Base-by-base conservation (phyloP, 2,888 invertebrate species). In the Brachypterus glaber region DNA sequence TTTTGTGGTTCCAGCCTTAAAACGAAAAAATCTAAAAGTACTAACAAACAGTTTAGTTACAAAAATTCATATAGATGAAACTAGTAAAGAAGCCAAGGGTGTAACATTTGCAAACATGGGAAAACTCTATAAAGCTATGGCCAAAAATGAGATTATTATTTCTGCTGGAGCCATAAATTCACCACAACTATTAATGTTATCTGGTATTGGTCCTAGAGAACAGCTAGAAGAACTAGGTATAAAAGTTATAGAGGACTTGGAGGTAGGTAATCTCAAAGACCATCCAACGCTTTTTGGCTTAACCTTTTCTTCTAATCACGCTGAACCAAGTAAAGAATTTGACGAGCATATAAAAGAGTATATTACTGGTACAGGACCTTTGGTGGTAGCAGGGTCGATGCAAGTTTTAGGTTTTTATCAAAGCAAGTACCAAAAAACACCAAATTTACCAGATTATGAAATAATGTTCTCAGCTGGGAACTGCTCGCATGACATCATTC, bases 101-200 rank as follows among this genome's bases (percentile, higher is more conserved):
- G 79, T 86, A 0, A 74, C 80, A 54, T 83, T 82, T 51, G 52
- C 69, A 2, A 78, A 79, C 55, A 66, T 73, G 41, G 71, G 71
- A 12, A 64, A 56, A 53, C 69, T 67, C 46, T 75, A 64, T 40
- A 49, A 57, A 5, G 70, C 69, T 1, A 58, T 63, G 7, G 84
- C 83, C 3, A 70, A 67, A 3, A 82, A 78, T 45, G 88, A 85
- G 62, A 73, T 89, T 1, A 73, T 90, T 34, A 62, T 89, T 11
- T 75, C 80, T 7, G 85, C 85, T 0, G 89, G 90, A 4, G 67
- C 81, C 1, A 77, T 90, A 16, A 84, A 82, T 41, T 82, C 86
- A 1, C 85, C 90, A 0, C 88, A 89, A 58, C 62, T 90, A 5
- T 62, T 91, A 30, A 79, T 88, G 82, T 60, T 89, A 9, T 88